phyloP scores from a whole-genome alignment of 2,113 vertebrate genomes.

The Microcebus murinus region DNA sequence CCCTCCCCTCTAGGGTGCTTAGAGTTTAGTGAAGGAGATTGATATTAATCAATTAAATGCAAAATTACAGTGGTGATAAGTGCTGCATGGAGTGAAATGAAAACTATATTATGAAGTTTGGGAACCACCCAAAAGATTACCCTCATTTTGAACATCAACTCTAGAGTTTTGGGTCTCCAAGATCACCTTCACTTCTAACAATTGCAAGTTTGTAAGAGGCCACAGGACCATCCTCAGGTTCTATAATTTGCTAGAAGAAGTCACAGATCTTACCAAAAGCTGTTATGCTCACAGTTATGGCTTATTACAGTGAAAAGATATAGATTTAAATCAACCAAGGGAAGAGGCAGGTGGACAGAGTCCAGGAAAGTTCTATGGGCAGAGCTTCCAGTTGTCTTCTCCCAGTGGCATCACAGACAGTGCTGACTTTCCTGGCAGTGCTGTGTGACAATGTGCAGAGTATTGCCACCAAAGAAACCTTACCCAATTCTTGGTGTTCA shows the following conservation, averaged over 20 bases:
- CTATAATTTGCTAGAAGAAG: background rate
- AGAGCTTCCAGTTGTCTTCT: background rate
- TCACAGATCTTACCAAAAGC: background rate
- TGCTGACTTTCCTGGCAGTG: background rate
- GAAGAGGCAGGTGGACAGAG: background rate
- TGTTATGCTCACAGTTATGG: background rate
- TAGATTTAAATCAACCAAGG: background rate
- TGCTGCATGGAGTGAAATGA: background rate
- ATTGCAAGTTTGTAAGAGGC: background rate
- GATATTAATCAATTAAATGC: background rate
- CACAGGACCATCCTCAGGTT: background rate
- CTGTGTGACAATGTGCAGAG: background rate
- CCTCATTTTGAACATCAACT: background rate
- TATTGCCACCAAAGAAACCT: background rate
- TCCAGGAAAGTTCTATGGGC: background rate
- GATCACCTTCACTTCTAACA: background rate
- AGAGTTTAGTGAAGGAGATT: background rate
- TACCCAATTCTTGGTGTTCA: background rate
- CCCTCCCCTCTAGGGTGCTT: background rate
- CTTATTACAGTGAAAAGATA: background rate
- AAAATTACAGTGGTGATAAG: background rate
- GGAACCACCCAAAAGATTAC: background rate
- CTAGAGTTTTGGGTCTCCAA: background rate
- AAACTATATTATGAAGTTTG: background rate
- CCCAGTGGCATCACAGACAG: background rate